These are phyloP conservation scores for Babylonia areolata DNA, from an alignment of 1,140 invertebrate species.

Conservation along the genomic window DNA sequence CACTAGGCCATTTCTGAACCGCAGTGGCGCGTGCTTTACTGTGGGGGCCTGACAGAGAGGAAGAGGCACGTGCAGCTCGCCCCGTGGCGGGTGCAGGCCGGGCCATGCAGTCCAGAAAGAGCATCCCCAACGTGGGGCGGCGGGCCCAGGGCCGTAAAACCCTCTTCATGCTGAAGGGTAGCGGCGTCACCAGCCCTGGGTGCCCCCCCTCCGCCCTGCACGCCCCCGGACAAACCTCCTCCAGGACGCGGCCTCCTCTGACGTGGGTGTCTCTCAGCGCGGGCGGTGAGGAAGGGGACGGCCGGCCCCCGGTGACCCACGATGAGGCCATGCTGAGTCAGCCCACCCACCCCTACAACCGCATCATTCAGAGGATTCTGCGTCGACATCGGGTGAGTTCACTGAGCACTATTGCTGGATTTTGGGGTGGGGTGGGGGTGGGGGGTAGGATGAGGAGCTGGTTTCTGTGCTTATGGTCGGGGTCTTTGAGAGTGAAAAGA, in stretches of 20 bases:
- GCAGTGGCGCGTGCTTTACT: too few species aligned
- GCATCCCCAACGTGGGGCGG: constrained; percentile 31
- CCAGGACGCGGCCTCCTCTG: not conserved
- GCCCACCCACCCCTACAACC: constrained; percentile 17
- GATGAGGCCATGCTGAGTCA: not conserved
- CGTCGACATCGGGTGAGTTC: not conserved
- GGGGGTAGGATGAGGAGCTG: not conserved
- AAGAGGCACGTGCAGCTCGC: not conserved
- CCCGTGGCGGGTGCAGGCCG: not conserved
- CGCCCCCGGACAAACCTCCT: not conserved
- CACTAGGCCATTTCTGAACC: too few species aligned
- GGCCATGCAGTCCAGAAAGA: constrained; percentile 9
- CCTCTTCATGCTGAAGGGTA: constrained; percentile 13
- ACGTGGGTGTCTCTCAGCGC: not conserved
- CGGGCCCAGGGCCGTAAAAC: not conserved
- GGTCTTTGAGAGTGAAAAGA: too few species aligned
- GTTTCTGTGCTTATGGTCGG: not conserved
- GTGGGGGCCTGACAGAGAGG: too few species aligned
- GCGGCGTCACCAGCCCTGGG: not conserved
- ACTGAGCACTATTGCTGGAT: too few species aligned
- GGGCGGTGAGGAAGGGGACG: not conserved
- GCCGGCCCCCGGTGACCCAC: not conserved
- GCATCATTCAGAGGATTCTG: constrained; percentile 19
- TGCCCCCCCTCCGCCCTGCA: not conserved
- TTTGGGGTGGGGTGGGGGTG: too few species aligned